These are phyloP conservation scores for Danio choprae DNA, from an alignment of 2,797 vertebrate genomes.

Conservation along the genomic window DNA sequence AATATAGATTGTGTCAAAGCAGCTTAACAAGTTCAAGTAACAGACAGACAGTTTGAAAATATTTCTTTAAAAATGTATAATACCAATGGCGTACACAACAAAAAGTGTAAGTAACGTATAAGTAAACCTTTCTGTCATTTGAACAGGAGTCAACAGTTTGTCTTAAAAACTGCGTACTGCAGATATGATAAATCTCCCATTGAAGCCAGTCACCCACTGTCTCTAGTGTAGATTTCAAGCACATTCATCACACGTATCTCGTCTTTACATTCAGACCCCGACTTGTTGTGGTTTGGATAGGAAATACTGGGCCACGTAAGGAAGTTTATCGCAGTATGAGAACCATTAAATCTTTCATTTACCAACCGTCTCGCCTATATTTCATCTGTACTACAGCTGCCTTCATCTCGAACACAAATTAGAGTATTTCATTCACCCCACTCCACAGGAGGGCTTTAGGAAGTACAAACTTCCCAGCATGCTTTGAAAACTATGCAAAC, in stretches of 20 bases:
- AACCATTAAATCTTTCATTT: constrained; percentile 18
- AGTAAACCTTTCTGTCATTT: neutral
- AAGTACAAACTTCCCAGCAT: constrained; percentile 44
- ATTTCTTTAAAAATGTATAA: neutral
- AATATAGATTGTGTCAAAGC: no score
- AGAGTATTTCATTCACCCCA: constrained; percentile 29
- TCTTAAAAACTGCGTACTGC: neutral
- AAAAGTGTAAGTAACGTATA: neutral
- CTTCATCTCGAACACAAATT: constrained; percentile 26
- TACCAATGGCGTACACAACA: neutral
- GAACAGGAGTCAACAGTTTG: neutral
- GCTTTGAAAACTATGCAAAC: constrained; percentile 43
- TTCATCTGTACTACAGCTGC: constrained; percentile 3
- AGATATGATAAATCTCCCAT: constrained; percentile 2
- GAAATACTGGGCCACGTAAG: neutral
- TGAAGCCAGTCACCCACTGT: constrained; percentile 18
- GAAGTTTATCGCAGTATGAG: neutral
- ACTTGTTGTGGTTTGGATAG: neutral
- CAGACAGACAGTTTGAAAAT: no score
- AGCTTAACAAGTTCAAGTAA: no score
- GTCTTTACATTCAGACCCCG: neutral
- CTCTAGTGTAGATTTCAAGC: neutral
- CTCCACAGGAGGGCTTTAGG: constrained; percentile 26
- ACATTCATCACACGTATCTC: neutral
- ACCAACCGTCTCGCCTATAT: neutral